Base-by-base conservation (phyloP, 2,113 vertebrate genomes). In the Menura novaehollandiae region DNA sequence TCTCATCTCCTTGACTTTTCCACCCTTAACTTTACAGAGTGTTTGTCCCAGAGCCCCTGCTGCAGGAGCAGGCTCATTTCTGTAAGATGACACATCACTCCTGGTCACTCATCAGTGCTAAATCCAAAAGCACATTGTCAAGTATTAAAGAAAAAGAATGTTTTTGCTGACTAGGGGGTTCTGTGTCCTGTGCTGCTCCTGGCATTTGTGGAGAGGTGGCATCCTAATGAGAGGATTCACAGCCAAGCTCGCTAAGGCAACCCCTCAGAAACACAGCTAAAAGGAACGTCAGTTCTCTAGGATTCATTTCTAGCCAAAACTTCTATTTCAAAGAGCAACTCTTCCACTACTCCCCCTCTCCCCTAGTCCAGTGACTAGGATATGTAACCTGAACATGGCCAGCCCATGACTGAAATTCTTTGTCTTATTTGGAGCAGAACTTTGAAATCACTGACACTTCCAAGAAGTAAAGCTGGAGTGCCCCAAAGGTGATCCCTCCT, bases 11-110 rank as follows among this genome's bases (percentile, higher is more conserved):
- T 66, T 90, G 75, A n/a, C 83, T 88, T 58, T 90, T 63, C 59
- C 47, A 77, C 72, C n/a, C 33, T 46, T 46, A 15, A 13, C 62
- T 92, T 53, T 22, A 32, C 10, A 15, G 46, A 55, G 28, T 24
- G 3, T 89, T 85, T 67, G 35, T 77, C 84, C 30, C 8, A 16
- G n/a, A 75, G 30, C 32, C 44, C 52, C 49, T 64, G 53, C 33
- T 79, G 75, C 63, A 58, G 78, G 33, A 85, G 41, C 22, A 41
- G 37, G 23, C 49, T 82, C 32, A 1, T 62, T 83, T 73, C 75
- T 56, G 0, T 5, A 4, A 26, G 19, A 4, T 12, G 35, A 15
- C 44, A 39, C n/a, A 0, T 79, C 35, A 33, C 15, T 55, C 23
- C 68, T 77, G 39, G 41, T 64, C 75, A 27, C 46, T 66, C 32